Evolutionary conservation across 2,113 vertebrate genomes (phyloP).

Genomic region (Tupaia chinensis): DNA sequence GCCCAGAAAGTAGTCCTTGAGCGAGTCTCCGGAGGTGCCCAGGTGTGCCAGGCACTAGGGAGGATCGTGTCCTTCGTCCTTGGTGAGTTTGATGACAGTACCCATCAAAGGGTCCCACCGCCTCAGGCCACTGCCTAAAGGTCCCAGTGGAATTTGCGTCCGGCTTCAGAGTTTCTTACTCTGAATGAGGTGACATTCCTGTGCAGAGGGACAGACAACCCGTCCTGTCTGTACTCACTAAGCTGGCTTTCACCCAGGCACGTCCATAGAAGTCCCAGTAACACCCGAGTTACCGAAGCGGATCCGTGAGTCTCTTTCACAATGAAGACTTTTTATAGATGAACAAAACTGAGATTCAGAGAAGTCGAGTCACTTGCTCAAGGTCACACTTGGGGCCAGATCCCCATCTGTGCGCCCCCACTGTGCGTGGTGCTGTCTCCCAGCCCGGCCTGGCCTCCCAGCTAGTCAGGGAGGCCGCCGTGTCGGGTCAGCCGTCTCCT

Average conservation of each 20-base stretch:
- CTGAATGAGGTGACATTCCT: not conserved
- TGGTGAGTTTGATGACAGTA: not conserved
- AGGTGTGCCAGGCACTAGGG: rapidly evolving
- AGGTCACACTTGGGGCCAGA: not conserved
- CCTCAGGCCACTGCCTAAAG: not conserved
- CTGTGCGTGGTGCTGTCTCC: not conserved
- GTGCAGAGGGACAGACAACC: not conserved
- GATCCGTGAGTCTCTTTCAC: not conserved
- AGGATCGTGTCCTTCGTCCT: not conserved
- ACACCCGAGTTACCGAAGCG: rapidly evolving
- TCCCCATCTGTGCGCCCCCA: not conserved
- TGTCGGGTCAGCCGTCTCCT: too few relatives aligned
- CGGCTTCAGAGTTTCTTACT: not conserved
- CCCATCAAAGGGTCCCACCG: not conserved
- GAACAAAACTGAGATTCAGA: not conserved
- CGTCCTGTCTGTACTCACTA: too few relatives aligned
- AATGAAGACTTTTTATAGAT: not conserved
- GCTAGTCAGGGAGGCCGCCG: not conserved
- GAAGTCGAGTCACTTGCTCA: not conserved
- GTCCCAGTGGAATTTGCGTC: not conserved
- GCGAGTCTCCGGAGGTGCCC: not conserved
- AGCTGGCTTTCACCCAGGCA: not conserved
- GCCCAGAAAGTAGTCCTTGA: not conserved
- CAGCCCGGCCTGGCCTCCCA: not conserved
- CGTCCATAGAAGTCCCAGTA: not conserved